Percentiles rank a stretch among this genome's conserved stretches.
phyloP scores from a whole-genome alignment of 2,113 vertebrate species.

The Telmatochromis sp. region DNA sequence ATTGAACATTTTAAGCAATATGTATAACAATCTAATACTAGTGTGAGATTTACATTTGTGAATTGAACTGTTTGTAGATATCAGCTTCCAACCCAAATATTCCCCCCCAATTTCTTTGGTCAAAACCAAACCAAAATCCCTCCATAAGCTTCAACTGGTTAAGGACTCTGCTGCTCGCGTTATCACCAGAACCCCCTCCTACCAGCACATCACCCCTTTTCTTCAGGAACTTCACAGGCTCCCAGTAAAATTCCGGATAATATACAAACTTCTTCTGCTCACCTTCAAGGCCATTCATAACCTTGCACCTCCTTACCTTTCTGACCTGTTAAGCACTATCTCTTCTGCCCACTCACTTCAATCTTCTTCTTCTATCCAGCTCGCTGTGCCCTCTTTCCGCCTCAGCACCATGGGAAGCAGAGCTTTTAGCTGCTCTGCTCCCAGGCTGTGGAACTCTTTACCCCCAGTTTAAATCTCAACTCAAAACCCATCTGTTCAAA shows the following conservation, averaged over 20 bases:
- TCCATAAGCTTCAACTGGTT: background rate
- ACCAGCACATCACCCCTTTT: background rate
- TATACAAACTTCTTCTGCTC: background rate
- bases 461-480: background rate
- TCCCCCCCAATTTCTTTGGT: background rate
- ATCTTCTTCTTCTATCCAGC: background rate
- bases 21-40: background rate
- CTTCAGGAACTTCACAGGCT: accelerated
- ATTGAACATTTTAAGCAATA: background rate
- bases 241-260: accelerated
- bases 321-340: background rate
- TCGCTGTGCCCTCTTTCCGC: background rate
- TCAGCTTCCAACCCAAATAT: background rate
- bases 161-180: background rate
- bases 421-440: background rate
- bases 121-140: background rate
- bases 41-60: background rate
- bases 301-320: background rate
- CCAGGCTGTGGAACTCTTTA: background rate
- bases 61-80: background rate
- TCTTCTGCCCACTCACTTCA: background rate
- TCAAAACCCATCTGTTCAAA: background rate
- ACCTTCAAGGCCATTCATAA: background rate
- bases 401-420: background rate
- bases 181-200: background rate